Evolutionary conservation across 2,113 vertebrate species (phyloP), one percentile per base, ranked within the genome.

Genomic region (Felis chaus): DNA sequence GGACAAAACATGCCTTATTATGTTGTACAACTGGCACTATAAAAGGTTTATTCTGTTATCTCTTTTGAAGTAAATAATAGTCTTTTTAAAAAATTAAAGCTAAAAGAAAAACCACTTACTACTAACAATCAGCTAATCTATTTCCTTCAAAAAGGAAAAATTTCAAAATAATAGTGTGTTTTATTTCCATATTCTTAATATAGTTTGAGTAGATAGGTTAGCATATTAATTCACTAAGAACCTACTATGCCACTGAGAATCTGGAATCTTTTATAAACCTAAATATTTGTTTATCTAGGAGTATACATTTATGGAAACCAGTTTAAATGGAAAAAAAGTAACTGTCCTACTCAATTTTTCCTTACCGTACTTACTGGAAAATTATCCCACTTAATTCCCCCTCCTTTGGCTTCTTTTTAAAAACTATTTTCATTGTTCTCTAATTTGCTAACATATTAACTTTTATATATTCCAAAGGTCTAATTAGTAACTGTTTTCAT

Each of bases 381-480:
- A 91, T 25, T 33, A 5, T 68, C 39, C 23, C 76, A 27, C 13
- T 78, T 55, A 68, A 68, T 29, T 84, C 71, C 33, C 9, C 48
- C 5, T 85, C 81, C 66, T 85, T 73, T 68, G n/a, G n/a, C 15
- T 93, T 90, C 74, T 81, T 80, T 89, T 79, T 53, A 53, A 21
- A 78, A 53, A 86, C 53, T 89, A 53, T 73, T 81, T 96, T 68
- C 65, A 16, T 27, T 90, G 65, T 57, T 79, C 18, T 53, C 9
- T 65, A 97, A 66, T 29, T 87, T 81, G 55, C n/a, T 93, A 76
- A 57, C 12, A 57, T 50, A 78, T 33, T 50, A 39, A 79, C 80
- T 96, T 91, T 69, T 66, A 96, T 89, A 73, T 93, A 81, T 55
- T 93, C 36, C 66, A 91, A 92, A n/a, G 50, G 63, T 65, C 45